These are phyloP conservation scores for Muntiacus reevesi DNA, from an alignment of 2,113 vertebrate species.

Conservation along the genomic window DNA sequence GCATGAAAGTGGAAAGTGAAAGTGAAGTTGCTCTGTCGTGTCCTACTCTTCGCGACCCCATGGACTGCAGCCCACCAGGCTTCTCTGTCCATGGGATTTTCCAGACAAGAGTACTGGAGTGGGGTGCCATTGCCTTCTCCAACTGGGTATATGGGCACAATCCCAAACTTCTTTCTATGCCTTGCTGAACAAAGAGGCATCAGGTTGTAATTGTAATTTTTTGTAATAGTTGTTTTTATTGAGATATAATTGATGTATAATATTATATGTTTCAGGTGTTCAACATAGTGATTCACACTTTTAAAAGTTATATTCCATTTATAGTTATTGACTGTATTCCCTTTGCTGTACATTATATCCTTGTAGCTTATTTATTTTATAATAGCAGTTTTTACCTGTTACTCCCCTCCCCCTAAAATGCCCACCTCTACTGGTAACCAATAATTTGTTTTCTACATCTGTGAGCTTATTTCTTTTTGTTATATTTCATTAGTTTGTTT, in stretches of 20 bases:
- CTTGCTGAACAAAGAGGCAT: not conserved
- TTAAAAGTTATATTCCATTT: not conserved
- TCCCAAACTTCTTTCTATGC: not conserved
- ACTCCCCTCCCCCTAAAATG: not conserved
- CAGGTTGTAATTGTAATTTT: not conserved
- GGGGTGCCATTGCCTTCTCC: no score
- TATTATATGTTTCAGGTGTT: not conserved
- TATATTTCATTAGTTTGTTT: not conserved
- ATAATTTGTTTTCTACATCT: not conserved
- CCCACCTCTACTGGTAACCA: not conserved
- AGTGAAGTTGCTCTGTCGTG: no score
- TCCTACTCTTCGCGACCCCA: no score
- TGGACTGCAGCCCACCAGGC: no score
- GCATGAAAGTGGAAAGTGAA: no score
- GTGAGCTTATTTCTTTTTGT: not conserved
- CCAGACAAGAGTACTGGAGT: no score
- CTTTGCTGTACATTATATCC: not conserved
- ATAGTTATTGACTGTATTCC: not conserved
- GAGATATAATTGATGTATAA: not conserved
- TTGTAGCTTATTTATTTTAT: not conserved
- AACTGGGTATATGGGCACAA: not conserved
- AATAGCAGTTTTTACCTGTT: not conserved
- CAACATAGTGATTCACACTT: not conserved
- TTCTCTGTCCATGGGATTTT: no score
- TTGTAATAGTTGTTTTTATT: not conserved